phyloP scores from a whole-genome alignment of 2,888 invertebrate species.

The Anthrax anthrax region DNA sequence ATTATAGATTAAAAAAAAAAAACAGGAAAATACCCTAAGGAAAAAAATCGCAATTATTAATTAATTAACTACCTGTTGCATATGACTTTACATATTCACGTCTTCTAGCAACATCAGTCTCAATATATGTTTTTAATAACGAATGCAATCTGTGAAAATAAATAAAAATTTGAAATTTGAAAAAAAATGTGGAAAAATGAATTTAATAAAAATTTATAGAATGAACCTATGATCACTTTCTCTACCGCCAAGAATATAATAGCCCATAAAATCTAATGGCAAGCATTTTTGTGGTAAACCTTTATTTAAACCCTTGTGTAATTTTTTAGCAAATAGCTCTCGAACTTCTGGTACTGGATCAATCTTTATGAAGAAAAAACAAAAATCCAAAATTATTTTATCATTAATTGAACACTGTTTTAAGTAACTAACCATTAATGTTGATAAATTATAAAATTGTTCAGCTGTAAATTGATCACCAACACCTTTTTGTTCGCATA shows the following conservation, averaged over 20 bases:
- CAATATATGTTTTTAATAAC: constrained; percentile 63
- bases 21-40: not conserved
- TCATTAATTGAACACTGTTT: too few species aligned
- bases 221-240: constrained; percentile 64
- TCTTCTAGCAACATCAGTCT: constrained; percentile 76
- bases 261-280: constrained; percentile 93
- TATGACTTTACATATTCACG: constrained; percentile 83
- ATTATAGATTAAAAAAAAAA: not conserved
- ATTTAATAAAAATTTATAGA: not conserved
- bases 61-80: constrained; percentile 38
- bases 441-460: constrained; percentile 87
- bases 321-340: constrained; percentile 74
- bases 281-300: constrained; percentile 81
- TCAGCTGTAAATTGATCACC: constrained; percentile 89
- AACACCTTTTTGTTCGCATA: constrained; percentile 92
- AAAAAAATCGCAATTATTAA: constrained; percentile 1
- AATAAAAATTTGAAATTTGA: not conserved
- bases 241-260: constrained; percentile 79
- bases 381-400: not conserved
- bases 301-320: constrained; percentile 75
- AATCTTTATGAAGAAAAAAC: constrained; percentile 46
- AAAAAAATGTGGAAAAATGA: not conserved
- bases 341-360: constrained; percentile 71
- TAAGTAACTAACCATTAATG: constrained; percentile 62
- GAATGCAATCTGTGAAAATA: constrained; percentile 22